phyloP scores from a whole-genome alignment of 2,888 invertebrate species.

The Strigamia transsilvanica region DNA sequence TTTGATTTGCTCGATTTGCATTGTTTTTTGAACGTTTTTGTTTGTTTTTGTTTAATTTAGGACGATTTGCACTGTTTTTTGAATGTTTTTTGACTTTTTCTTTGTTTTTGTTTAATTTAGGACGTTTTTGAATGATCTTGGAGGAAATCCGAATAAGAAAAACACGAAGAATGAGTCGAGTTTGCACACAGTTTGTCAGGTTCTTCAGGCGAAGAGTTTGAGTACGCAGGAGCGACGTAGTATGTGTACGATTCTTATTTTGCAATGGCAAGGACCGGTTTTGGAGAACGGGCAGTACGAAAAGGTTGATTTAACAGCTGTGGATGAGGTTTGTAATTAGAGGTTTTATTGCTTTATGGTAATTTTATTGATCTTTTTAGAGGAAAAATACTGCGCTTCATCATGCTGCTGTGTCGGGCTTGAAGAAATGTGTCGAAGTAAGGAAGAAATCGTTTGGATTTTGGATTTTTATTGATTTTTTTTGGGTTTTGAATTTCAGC shows the following conservation, averaged over 20 bases:
- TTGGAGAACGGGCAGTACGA: slow-evolving; percentile 70
- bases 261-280: slow-evolving; percentile 71
- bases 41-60: slow-evolving; percentile 61
- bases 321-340: slow-evolving; percentile 68
- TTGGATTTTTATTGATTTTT: slow-evolving; percentile 1
- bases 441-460: slow-evolving; percentile 21
- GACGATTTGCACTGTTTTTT: too few species aligned
- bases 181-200: slow-evolving; percentile 71
- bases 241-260: slow-evolving; percentile 71
- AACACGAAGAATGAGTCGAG: slow-evolving; percentile 73
- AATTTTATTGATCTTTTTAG: slow-evolving; percentile 63
- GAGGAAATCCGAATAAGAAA: slow-evolving; percentile 75
- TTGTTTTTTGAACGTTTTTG: background rate
- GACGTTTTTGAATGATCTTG: slow-evolving; percentile 72
- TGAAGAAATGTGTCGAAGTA: slow-evolving; percentile 72
- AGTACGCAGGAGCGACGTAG: slow-evolving; percentile 70
- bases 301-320: slow-evolving; percentile 69
- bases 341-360: background rate
- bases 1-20: background rate
- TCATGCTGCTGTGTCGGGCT: slow-evolving; percentile 72
- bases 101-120: slow-evolving; percentile 63
- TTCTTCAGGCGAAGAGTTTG: slow-evolving; percentile 63
- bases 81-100: too few species aligned
- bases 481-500: slow-evolving; percentile 59
- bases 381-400: slow-evolving; percentile 74